Conservation (phyloP, 2,888 invertebrate genomes). For the Subacronicta megacephala region DNA sequence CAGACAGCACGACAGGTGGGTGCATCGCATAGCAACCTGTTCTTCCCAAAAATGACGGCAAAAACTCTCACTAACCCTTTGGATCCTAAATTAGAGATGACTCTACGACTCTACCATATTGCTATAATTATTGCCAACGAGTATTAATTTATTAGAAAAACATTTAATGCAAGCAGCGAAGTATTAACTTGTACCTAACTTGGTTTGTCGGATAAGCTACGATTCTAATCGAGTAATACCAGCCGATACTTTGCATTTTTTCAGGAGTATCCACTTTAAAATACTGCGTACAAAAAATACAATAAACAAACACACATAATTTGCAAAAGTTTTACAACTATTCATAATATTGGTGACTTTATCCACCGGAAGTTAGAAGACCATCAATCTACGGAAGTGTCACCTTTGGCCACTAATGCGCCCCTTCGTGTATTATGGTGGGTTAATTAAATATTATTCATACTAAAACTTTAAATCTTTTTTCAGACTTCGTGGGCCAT, state of each 20-base stretch:
- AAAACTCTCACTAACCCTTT: conserved; percentile 83
- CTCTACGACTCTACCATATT: conserved; percentile 38
- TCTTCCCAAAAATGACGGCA: conserved; percentile 75
- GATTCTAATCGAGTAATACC: no score
- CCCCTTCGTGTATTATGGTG: conserved; percentile 45
- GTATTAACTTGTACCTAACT: no score
- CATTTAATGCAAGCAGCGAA: not conserved
- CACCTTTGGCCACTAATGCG: conserved; percentile 53
- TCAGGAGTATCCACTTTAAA: not conserved
- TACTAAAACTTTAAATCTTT: conserved; percentile 27
- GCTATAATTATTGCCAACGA: not conserved
- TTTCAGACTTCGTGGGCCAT: conserved; percentile 43
- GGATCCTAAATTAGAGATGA: conserved; percentile 47
- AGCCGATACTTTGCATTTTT: no score
- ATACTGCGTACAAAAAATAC: not conserved
- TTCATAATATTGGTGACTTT: conserved; percentile 17
- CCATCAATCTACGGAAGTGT: conserved; percentile 61
- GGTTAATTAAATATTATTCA: conserved; percentile 44
- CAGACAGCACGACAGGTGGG: conserved; percentile 76
- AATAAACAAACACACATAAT: not conserved
- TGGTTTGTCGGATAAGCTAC: no score
- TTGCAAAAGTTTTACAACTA: conserved; percentile 31
- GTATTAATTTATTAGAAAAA: no score
- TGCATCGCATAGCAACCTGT: conserved; percentile 71
- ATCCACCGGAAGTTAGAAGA: conserved; percentile 59